A percentile compares a stretch with the other conserved stretches of the same genome.
Conservation (phyloP, 2,113 vertebrate species). For the Gallinago undulata region DNA sequence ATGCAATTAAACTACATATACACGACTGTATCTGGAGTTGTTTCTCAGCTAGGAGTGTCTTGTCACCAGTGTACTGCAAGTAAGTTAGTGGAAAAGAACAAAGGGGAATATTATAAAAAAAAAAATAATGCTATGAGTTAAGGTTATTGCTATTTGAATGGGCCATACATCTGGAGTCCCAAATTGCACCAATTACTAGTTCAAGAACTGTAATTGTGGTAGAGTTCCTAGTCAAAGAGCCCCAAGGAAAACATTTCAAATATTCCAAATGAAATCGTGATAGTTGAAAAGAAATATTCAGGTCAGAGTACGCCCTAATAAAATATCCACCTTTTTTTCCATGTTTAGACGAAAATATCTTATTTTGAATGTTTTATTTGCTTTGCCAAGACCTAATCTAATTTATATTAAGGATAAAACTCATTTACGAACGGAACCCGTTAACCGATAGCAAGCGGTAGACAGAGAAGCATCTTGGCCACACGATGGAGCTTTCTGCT, state of each 20-base stretch:
- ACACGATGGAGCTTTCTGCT: constrained; percentile 29
- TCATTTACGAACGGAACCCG: accelerated
- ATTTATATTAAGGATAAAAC: background rate
- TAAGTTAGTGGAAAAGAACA: background rate
- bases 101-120: background rate
- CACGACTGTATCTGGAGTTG: background rate
- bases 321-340: background rate
- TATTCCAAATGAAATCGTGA: background rate
- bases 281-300: background rate
- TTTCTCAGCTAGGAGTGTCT: background rate
- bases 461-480: background rate
- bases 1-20: background rate
- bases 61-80: background rate
- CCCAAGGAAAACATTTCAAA: background rate
- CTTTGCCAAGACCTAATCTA: background rate
- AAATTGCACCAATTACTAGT: background rate
- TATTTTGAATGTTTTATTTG: background rate
- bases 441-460: accelerated
- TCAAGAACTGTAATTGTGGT: background rate
- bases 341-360: background rate
- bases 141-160: background rate
- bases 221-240: background rate
- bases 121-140: background rate
- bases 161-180: background rate
- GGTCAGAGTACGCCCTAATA: background rate